These are phyloP conservation scores for Psittacula cyanocephala DNA, from an alignment of 2,113 vertebrate genomes.

Conservation along the genomic window DNA sequence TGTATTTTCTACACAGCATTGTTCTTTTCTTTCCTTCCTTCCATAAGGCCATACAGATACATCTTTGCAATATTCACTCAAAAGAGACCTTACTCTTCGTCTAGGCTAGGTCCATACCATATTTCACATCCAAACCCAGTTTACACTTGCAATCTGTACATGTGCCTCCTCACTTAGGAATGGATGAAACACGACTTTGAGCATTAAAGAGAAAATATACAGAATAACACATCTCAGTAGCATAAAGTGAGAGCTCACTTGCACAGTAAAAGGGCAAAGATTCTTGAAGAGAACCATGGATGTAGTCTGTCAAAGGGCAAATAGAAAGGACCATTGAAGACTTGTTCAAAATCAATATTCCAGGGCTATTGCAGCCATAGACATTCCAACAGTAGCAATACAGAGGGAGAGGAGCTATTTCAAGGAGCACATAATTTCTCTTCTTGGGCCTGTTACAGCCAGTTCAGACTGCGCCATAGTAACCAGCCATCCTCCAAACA, in stretches of 20 bases:
- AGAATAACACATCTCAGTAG: not conserved
- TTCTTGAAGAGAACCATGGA: not conserved
- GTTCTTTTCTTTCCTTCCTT: not conserved
- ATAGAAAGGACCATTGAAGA: not conserved
- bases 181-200: not conserved
- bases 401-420: not conserved
- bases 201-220: not conserved
- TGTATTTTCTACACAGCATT: not conserved
- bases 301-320: not conserved
- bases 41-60: not conserved
- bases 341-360: not conserved
- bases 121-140: not conserved
- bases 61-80: not conserved
- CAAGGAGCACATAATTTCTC: not conserved
- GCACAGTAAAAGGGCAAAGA: not conserved
- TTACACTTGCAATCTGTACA: not conserved
- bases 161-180: not conserved
- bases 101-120: not conserved
- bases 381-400: not conserved
- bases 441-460: accelerated
- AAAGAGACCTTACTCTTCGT: not conserved
- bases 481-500: not conserved
- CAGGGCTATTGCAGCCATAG: not conserved
- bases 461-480: not conserved
- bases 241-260: not conserved